These are phyloP conservation scores for Dysidea cf. avara DNA, from an alignment of 37 sponge, comb jelly and placozoan species.

Conservation along the genomic window DNA sequence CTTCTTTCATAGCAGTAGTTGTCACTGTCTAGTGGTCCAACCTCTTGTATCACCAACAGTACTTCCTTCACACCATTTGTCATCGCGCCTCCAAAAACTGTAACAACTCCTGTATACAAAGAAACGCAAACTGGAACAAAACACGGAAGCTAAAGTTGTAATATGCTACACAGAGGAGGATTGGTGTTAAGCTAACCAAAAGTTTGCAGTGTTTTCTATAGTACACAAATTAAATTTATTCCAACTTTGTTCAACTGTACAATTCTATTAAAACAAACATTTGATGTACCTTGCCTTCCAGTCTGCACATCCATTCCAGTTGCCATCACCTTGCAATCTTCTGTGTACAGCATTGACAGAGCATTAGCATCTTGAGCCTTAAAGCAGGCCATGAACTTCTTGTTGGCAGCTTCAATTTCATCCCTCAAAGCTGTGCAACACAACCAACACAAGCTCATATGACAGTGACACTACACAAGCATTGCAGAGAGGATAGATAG, in stretches of 20 bases:
- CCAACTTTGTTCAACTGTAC: too few species aligned
- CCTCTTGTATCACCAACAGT: conserved; percentile 51
- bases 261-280: too few species aligned
- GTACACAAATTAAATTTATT: too few species aligned
- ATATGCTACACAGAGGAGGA: background rate
- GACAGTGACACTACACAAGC: too few species aligned
- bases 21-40: conserved; percentile 42
- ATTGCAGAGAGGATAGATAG: too few species aligned
- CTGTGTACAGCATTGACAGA: conserved; percentile 43
- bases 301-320: conserved; percentile 33
- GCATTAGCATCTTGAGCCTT: conserved; percentile 9
- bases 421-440: conserved; percentile 17
- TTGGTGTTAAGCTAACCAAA: too few species aligned
- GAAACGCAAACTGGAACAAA: too few species aligned
- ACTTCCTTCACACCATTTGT: conserved; percentile 37
- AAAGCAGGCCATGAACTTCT: conserved; percentile 54
- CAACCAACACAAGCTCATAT: too few species aligned
- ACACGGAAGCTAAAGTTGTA: too few species aligned
- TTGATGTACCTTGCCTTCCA: conserved; percentile 55
- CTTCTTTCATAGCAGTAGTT: conserved; percentile 62
- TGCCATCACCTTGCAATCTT: conserved; percentile 75
- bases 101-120: conserved; percentile 28
- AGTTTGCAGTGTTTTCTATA: too few species aligned
- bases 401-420: conserved; percentile 56
- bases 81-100: conserved; percentile 49